phyloP scores from a whole-genome alignment of 2,888 invertebrate species.

The Drosophila monieri region DNA sequence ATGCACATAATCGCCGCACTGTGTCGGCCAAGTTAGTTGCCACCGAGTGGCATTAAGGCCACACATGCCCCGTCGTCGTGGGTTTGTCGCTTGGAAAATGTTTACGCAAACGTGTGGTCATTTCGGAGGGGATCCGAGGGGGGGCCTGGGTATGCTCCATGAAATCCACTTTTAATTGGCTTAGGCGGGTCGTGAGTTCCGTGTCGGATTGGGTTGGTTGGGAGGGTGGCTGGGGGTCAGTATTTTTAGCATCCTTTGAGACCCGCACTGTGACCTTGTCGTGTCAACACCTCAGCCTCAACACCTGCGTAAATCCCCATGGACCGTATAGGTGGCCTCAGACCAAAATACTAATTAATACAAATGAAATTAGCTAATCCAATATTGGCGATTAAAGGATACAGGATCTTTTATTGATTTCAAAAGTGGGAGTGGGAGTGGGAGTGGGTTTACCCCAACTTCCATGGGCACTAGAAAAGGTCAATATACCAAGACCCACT shows the following conservation, averaged over 20 bases:
- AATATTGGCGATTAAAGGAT: neutral
- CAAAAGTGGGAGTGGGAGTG: neutral
- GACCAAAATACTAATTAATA: neutral
- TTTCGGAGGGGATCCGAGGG: constrained; percentile 36
- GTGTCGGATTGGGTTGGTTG: constrained; percentile 9
- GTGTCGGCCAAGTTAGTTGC: constrained; percentile 1
- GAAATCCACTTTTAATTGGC: constrained; percentile 74
- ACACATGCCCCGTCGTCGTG: constrained; percentile 14
- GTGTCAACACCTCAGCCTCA: constrained; percentile 36
- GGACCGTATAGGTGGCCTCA: too few species aligned
- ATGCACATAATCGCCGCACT: constrained; percentile 30
- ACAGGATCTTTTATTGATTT: too few species aligned
- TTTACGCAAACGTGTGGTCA: constrained; percentile 51
- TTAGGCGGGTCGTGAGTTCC: constrained; percentile 32
- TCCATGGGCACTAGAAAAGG: neutral
- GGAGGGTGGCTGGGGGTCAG: constrained; percentile 23
- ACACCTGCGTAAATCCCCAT: constrained; percentile 4
- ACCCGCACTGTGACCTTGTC: constrained; percentile 31
- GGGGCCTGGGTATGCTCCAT: constrained; percentile 35
- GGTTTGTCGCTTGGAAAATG: constrained; percentile 45
- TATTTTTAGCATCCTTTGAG: constrained; percentile 67
- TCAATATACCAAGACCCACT: neutral
- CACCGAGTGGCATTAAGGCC: constrained; percentile 27
- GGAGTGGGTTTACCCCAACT: neutral
- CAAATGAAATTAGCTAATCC: constrained; percentile 3